Evolutionary conservation across 2,113 vertebrate species (phyloP), one percentile per base, ranked within the genome.

Genomic region (Diadophis punctatus): DNA sequence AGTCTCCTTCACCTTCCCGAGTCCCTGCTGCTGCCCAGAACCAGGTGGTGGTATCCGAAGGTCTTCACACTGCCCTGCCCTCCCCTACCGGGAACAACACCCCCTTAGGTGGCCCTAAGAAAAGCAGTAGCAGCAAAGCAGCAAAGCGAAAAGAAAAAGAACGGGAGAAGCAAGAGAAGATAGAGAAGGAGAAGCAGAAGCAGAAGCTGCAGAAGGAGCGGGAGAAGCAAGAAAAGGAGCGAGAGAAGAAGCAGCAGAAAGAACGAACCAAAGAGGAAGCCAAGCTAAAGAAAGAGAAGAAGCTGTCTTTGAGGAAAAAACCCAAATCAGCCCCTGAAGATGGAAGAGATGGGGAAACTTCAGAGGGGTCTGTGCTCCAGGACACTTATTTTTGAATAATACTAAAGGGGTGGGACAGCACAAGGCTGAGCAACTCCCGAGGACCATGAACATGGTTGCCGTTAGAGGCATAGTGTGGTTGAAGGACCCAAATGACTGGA

Each of bases 1-100:
- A 55, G 25, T 92, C 95, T 8, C 56, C 93, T 7, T 86, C 95
- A 4, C 84, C 96, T 0, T 91, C 96, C 43, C 85, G 88, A 27
- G 97, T 91, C 94, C 97, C 63, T 52, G 94, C 93, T 8, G 34
- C 27, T 46, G 96, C 91, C 12, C 94, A 93, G 91, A 58, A 95
- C 94, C 90, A 96, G 94, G 86, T 96, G 94, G 91, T 93, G 95
- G 91, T 56, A 63, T 98, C 98, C 0, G 98, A 99, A 96, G 97
- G 98, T 58, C 97, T 99, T 8, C 98, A 96, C 0, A 97, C 97
- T 0, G 96, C 97, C 6, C 95, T 99, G 91, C 98, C 98, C 14
- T 99, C 98, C 0, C 98, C 98, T 0, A 98, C 98, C 0, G 98
- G 98, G 11, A 98, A 98, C 95, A 98, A 98, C 90, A 80, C 97